Conservation (phyloP, 2,888 invertebrate species). For the Lasioglossum marginatum region DNA sequence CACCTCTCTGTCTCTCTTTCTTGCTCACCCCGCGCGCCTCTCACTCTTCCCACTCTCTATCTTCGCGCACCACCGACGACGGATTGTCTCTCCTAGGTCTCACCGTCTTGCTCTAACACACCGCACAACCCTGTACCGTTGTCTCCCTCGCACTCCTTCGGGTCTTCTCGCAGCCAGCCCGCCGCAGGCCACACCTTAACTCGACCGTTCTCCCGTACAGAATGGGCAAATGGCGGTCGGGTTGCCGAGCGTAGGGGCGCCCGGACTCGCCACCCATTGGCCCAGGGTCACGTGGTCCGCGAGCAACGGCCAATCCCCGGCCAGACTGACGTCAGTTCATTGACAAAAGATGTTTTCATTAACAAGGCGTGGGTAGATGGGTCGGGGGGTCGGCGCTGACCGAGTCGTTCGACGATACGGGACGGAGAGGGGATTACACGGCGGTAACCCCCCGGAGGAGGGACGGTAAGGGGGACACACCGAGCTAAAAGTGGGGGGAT, state of each 20-base stretch:
- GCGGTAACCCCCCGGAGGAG: neutral
- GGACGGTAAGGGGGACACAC: constrained; percentile 14
- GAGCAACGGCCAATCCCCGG: constrained; percentile 79
- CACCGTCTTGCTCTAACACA: constrained; percentile 7
- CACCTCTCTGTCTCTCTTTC: neutral
- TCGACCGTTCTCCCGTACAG: constrained; percentile 81
- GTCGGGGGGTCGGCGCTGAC: constrained; percentile 74
- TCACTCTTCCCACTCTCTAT: neutral
- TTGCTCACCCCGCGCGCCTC: neutral
- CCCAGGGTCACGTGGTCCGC: constrained; percentile 83
- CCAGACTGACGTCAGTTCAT: constrained; percentile 86
- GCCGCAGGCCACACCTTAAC: constrained; percentile 80
- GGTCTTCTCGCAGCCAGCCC: constrained; percentile 47
- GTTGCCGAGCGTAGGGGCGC: constrained; percentile 74
- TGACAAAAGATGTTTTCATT: constrained; percentile 85
- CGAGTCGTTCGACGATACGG: constrained; percentile 58
- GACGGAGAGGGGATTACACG: neutral
- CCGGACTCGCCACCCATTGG: constrained; percentile 80
- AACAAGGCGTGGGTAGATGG: constrained; percentile 81
- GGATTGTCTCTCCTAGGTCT: constrained; percentile 15
- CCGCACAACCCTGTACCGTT: constrained; percentile 5
- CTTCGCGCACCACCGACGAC: constrained; percentile 19
- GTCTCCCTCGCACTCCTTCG: constrained; percentile 28
- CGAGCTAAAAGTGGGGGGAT: constrained; percentile 36
- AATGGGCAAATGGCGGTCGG: constrained; percentile 80